Percentiles rank a stretch among this genome's conserved stretches.
These are phyloP conservation scores for Tichodroma muraria DNA, from an alignment of 2,113 vertebrate genomes.

Conservation along the genomic window DNA sequence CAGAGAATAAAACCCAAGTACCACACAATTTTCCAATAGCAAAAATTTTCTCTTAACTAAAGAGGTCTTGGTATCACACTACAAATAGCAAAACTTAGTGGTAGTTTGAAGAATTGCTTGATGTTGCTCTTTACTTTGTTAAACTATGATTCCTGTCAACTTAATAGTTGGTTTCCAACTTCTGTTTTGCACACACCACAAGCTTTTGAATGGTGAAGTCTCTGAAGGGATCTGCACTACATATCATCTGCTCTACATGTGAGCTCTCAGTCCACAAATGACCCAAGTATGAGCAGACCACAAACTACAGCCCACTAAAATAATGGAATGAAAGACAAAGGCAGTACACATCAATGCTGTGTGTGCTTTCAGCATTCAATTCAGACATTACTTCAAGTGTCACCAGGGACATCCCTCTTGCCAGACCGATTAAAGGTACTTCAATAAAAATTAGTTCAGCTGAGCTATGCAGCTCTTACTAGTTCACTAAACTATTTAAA, in stretches of 20 bases:
- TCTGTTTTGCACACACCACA: background rate
- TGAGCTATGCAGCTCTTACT: background rate
- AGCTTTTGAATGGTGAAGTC: background rate
- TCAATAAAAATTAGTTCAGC: background rate
- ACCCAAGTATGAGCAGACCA: background rate
- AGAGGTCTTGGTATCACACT: background rate
- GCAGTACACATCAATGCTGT: background rate
- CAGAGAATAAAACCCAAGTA: background rate
- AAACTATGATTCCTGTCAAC: background rate
- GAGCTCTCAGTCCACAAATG: background rate
- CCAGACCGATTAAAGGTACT: background rate
- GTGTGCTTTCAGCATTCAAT: background rate
- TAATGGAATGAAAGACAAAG: background rate
- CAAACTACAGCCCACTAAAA: background rate
- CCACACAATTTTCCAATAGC: background rate
- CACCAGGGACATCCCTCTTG: background rate
- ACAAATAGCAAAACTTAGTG: background rate
- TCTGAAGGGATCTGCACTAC: background rate
- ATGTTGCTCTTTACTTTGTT: background rate
- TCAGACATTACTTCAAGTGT: background rate
- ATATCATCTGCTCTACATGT: background rate
- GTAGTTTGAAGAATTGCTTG: background rate
- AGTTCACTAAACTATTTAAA: background rate
- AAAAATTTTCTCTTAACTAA: background rate
- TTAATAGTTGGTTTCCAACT: background rate